Conservation (phyloP, 2,113 vertebrate genomes). For the Pycnonotus jocosus region DNA sequence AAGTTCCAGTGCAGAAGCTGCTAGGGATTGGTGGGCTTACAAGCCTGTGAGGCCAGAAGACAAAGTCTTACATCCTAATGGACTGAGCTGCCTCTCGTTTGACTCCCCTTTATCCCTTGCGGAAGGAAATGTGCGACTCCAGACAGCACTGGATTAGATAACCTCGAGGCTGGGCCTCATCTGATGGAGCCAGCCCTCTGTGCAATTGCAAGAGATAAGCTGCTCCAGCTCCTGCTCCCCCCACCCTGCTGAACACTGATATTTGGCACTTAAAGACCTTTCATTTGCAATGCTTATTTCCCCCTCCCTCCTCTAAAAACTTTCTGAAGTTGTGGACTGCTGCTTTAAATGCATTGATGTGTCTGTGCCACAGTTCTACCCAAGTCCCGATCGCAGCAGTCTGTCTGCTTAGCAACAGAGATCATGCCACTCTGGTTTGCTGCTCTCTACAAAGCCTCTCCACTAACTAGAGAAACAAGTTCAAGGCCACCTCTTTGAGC, state of each 20-base stretch:
- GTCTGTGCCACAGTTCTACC: not conserved
- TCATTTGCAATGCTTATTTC: not conserved
- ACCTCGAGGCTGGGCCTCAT: not conserved
- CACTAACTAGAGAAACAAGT: not conserved
- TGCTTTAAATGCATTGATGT: not conserved
- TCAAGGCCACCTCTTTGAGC: slow-evolving; percentile 8
- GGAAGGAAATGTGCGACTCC: slow-evolving; percentile 7
- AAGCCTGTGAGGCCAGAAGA: not conserved
- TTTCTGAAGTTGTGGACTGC: not conserved
- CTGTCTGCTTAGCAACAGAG: slow-evolving; percentile 16
- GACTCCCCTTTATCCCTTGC: not conserved
- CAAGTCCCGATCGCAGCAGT: not conserved
- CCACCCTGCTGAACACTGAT: rapidly evolving
- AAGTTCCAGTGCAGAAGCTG: not conserved
- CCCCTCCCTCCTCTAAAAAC: not conserved
- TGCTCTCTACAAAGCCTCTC: not conserved
- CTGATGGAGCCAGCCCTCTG: slow-evolving; percentile 17
- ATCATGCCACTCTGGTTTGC: not conserved
- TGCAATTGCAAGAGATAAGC: not conserved
- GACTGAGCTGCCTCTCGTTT: not conserved
- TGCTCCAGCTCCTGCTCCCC: not conserved
- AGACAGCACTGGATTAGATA: not conserved
- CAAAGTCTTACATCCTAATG: not conserved
- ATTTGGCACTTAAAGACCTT: not conserved
- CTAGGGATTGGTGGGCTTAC: rapidly evolving